Percentiles rank a stretch among this genome's conserved stretches.
Evolutionary conservation across 2,888 invertebrate genomes (phyloP).

Genomic region (Harpagoxenus sublaevis): DNA sequence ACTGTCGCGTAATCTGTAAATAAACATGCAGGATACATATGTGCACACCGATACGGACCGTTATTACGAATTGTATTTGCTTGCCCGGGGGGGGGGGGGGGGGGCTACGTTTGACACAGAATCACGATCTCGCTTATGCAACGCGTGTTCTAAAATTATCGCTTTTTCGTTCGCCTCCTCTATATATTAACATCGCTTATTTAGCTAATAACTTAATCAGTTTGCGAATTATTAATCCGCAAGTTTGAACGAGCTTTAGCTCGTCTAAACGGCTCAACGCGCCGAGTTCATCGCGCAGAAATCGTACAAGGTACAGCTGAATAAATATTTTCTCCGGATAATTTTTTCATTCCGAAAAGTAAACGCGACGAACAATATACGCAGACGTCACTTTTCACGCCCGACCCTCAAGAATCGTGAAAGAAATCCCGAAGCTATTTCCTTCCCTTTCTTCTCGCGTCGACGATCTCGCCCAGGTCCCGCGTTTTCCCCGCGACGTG

Average conservation of each 20-base stretch:
- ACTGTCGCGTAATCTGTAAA: conserved; percentile 48
- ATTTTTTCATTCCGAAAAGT: neutral
- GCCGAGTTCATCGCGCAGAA: neutral
- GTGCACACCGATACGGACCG: conserved; percentile 60
- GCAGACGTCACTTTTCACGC: neutral
- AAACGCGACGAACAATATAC: neutral
- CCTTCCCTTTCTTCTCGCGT: conserved; percentile 24
- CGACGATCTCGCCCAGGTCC: neutral
- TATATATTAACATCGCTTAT: neutral
- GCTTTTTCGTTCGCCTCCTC: neutral
- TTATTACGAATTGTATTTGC: conserved; percentile 71
- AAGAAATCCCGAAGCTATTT: neutral
- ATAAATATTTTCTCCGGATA: neutral
- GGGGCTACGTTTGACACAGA: neutral
- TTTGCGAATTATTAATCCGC: conserved; percentile 9
- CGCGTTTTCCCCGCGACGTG: conserved; percentile 16
- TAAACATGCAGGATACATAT: conserved; percentile 63
- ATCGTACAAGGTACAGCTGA: neutral
- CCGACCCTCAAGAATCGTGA: neutral
- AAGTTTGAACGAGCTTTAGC: neutral
- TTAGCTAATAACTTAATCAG: neutral
- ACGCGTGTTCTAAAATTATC: neutral
- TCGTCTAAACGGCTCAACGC: neutral
- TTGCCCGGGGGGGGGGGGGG: conserved; percentile 26
- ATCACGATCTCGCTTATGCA: neutral